Conservation (phyloP, 2,113 vertebrate genomes). For the Neomonachus schauinslandi region DNA sequence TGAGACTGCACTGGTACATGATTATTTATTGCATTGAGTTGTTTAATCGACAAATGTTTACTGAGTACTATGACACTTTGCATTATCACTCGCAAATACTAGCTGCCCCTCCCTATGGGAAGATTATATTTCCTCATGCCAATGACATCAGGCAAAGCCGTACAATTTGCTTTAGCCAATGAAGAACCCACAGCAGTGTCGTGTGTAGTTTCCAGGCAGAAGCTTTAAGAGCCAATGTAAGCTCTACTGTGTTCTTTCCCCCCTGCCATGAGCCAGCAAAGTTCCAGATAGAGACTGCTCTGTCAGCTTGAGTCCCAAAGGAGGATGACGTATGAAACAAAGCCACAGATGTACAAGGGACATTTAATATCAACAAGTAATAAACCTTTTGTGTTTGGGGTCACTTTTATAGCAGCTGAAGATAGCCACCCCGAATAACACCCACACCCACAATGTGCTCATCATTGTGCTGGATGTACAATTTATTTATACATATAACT, state of each 20-base stretch:
- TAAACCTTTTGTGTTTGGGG: background rate
- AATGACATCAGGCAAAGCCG: background rate
- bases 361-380: background rate
- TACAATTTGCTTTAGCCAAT: background rate
- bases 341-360: background rate
- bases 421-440: background rate
- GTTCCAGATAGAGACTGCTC: background rate
- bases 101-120: background rate
- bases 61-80: background rate
- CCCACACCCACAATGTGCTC: background rate
- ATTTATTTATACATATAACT: background rate
- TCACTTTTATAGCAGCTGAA: background rate
- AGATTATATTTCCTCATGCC: background rate
- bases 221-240: background rate
- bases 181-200: background rate
- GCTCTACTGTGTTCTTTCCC: background rate
- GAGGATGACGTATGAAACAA: background rate
- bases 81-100: conserved; percentile 1
- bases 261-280: no score
- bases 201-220: background rate
- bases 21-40: background rate
- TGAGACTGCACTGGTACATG: background rate
- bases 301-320: background rate
- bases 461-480: background rate
- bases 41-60: background rate